These are phyloP conservation scores for Metallyticus violacea DNA, from an alignment of 2,888 invertebrate genomes.

Conservation along the genomic window DNA sequence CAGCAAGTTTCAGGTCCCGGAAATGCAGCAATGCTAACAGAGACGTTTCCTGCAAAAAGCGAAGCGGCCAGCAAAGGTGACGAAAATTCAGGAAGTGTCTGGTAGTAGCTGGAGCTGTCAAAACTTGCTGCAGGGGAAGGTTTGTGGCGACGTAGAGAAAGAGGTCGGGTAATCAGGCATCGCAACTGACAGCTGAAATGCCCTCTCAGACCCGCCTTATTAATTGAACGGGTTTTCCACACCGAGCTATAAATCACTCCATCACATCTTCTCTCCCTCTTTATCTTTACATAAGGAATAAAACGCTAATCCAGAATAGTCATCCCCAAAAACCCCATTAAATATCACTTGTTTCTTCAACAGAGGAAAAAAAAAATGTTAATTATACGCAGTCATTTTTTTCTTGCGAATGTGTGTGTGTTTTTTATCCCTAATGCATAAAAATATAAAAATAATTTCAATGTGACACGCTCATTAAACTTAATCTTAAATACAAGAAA, in stretches of 20 bases:
- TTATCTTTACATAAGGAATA: neutral
- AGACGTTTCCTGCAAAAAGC: neutral
- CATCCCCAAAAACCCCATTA: neutral
- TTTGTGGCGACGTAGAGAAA: neutral
- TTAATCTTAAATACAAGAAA: too few species aligned
- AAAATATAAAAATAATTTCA: too few species aligned
- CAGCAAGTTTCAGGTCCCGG: too few species aligned
- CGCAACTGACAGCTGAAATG: conserved; percentile 1
- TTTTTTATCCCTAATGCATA: too few species aligned
- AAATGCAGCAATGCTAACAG: too few species aligned
- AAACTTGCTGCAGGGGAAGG: neutral
- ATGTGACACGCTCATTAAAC: too few species aligned
- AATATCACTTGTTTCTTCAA: neutral
- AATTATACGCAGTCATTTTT: too few species aligned
- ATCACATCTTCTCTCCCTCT: conserved; percentile 1
- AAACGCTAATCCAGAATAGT: neutral
- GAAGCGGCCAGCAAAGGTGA: neutral
- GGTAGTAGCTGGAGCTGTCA: neutral
- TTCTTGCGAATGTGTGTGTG: too few species aligned
- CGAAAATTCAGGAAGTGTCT: neutral
- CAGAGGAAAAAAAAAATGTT: too few species aligned
- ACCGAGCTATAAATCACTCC: conserved; percentile 13
- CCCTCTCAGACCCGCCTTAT: neutral
- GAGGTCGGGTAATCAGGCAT: conserved; percentile 4
- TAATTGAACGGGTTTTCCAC: conserved; percentile 18